Conservation (phyloP, 2,113 vertebrate species). For the Sceloporus undulatus region DNA sequence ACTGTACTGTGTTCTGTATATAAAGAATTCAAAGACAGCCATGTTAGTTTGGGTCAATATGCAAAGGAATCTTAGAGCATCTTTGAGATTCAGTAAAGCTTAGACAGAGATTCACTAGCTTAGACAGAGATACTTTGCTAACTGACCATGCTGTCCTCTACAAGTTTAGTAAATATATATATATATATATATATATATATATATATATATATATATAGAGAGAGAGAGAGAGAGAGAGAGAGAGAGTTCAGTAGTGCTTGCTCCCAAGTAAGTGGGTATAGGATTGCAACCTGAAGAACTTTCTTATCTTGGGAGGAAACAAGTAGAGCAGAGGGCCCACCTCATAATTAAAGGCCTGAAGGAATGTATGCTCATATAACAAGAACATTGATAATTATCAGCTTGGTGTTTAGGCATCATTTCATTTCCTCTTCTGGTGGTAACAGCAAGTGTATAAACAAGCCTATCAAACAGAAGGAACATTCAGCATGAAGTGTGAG, state of each 20-base stretch:
- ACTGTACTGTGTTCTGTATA: not conserved
- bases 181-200: too few relatives aligned
- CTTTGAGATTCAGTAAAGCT: not conserved
- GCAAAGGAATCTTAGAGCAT: not conserved
- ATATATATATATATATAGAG: too few relatives aligned
- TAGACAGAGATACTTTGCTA: not conserved
- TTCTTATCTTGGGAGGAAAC: conserved; percentile 34
- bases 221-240: too few relatives aligned
- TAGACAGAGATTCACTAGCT: not conserved
- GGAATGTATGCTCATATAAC: conserved; percentile 1
- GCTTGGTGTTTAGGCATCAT: conserved; percentile 19
- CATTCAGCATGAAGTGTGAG: not conserved
- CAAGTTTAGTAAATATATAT: not conserved
- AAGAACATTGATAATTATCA: conserved; percentile 28
- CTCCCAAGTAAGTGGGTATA: too few relatives aligned
- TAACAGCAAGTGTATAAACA: conserved; percentile 18
- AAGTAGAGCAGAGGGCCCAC: conserved; percentile 2
- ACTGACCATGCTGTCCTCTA: not conserved
- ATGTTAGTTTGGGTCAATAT: not conserved
- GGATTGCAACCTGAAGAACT: not conserved
- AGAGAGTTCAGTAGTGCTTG: too few relatives aligned
- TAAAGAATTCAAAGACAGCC: accelerated
- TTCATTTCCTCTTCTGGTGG: not conserved
- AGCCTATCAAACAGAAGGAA: not conserved
- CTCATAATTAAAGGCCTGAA: conserved; percentile 46